These are phyloP conservation scores for Heliconius eleuchia DNA, from an alignment of 1,140 invertebrate species.

Conservation along the genomic window DNA sequence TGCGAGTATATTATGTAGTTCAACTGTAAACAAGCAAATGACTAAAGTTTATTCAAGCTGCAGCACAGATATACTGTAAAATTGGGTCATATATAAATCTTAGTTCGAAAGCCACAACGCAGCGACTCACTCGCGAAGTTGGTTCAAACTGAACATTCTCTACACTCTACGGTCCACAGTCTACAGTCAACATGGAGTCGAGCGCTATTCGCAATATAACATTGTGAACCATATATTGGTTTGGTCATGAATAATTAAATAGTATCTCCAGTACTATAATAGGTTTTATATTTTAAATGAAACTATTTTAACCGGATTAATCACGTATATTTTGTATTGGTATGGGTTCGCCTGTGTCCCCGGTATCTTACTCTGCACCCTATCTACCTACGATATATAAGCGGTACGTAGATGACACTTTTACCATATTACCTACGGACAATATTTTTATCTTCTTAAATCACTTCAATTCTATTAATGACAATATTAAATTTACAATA, in stretches of 20 bases:
- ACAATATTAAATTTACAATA: too few relatives aligned
- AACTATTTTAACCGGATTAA: too few relatives aligned
- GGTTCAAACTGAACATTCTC: conserved; percentile 1
- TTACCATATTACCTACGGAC: too few relatives aligned
- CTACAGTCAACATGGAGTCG: not conserved
- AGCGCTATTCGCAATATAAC: not conserved
- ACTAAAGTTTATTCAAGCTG: not conserved
- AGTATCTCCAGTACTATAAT: not conserved
- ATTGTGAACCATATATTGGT: not conserved
- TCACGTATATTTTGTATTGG: too few relatives aligned
- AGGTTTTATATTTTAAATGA: too few relatives aligned
- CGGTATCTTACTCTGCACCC: too few relatives aligned
- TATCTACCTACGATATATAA: too few relatives aligned
- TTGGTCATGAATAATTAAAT: not conserved
- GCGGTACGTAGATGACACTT: too few relatives aligned
- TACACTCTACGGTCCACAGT: not conserved
- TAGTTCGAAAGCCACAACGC: not conserved
- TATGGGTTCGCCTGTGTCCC: too few relatives aligned
- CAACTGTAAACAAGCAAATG: not conserved
- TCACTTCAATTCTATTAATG: too few relatives aligned
- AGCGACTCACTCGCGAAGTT: conserved; percentile 10
- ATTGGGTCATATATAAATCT: conserved; percentile 9
- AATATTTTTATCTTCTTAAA: too few relatives aligned
- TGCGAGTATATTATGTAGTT: not conserved
- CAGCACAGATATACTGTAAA: not conserved